A percentile compares a stretch with the other conserved stretches of the same genome.
Evolutionary conservation across 2,888 invertebrate genomes (phyloP).

Genomic region (Lithosia quadra): DNA sequence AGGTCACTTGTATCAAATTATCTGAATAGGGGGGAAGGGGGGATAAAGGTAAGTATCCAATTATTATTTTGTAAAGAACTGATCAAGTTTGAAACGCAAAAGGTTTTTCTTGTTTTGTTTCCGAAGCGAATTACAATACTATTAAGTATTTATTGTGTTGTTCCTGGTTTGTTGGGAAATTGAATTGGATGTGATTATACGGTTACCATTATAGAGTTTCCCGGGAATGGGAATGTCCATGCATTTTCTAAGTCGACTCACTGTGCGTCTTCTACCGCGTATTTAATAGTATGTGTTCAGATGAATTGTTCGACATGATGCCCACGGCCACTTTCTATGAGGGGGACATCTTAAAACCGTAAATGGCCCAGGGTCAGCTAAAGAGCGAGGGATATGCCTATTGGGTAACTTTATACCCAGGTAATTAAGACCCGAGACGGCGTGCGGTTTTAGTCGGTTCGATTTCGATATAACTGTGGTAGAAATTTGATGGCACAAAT

Average conservation of each 20-base stretch:
- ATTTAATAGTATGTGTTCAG: no score
- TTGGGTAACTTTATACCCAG: no score
- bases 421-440: no score
- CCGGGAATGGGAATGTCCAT: neutral
- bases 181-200: neutral
- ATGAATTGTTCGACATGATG: no score
- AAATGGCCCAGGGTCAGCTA: no score
- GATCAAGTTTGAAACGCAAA: neutral
- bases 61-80: conserved; percentile 12
- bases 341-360: no score
- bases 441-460: no score
- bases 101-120: neutral
- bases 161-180: neutral
- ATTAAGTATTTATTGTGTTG: neutral
- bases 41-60: neutral
- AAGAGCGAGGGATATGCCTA: no score
- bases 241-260: neutral
- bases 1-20: conserved; percentile 6
- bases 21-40: neutral
- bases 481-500: no score
- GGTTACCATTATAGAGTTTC: neutral
- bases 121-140: neutral
- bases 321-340: no score
- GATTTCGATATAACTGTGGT: no score
- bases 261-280: neutral